Conservation (phyloP, 2,888 invertebrate species). For the Polietes domitor region DNA sequence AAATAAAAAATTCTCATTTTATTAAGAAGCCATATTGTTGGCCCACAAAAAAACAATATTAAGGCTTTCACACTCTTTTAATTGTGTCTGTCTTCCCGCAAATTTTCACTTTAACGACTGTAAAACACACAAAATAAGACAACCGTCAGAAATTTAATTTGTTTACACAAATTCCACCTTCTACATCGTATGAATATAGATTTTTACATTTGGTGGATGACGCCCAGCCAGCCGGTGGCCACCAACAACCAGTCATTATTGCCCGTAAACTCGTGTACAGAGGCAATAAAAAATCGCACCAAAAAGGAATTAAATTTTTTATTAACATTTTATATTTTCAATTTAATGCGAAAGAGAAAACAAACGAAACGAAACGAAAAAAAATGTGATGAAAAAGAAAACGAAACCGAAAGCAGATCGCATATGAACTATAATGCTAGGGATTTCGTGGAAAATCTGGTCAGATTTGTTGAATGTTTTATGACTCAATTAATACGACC, state of each 20-base stretch:
- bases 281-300: neutral
- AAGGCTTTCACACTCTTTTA: too few relatives aligned
- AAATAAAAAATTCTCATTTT: too few relatives aligned
- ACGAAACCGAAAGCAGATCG: neutral
- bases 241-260: too few relatives aligned
- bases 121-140: neutral
- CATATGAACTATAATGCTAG: slow-evolving; percentile 33
- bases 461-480: slow-evolving; percentile 67
- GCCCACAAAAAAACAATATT: too few relatives aligned
- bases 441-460: slow-evolving; percentile 65
- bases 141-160: neutral
- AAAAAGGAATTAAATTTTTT: slow-evolving; percentile 31
- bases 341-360: slow-evolving; percentile 17
- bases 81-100: too few relatives aligned
- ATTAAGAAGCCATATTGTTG: too few relatives aligned
- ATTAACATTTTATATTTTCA: slow-evolving; percentile 37
- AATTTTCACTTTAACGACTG: too few relatives aligned
- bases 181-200: neutral
- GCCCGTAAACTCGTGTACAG: too few relatives aligned
- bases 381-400: slow-evolving; percentile 1
- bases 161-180: neutral
- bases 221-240: neutral
- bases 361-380: neutral
- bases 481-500: slow-evolving; percentile 65
- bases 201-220: neutral